Evolutionary conservation across 2,888 invertebrate genomes (phyloP).

Genomic region (Drosophila kanekoi): DNA sequence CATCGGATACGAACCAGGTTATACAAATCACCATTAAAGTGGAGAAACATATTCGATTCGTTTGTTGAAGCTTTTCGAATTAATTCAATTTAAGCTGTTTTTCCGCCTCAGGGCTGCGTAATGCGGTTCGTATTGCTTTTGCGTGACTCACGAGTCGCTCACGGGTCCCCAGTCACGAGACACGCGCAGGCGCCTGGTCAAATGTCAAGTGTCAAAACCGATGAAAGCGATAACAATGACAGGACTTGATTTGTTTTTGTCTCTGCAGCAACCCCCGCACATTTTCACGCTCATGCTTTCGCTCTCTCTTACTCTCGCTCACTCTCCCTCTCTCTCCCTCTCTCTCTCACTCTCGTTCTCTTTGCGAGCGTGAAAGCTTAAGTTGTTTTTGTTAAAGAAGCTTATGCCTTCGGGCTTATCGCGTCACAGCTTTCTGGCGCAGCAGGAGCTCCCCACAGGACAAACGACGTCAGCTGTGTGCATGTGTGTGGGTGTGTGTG

Average conservation of each 20-base stretch:
- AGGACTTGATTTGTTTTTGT: conserved; percentile 37
- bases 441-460: conserved; percentile 15
- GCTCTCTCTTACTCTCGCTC: background rate
- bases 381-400: conserved; percentile 26
- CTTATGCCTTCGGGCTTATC: conserved; percentile 18
- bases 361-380: conserved; percentile 2
- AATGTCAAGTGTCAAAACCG: conserved; percentile 72
- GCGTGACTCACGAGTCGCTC: background rate
- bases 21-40: too few species aligned
- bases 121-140: background rate
- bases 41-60: too few species aligned
- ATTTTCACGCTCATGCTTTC: background rate
- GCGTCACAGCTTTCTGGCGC: conserved; percentile 21
- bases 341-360: conserved; percentile 3
- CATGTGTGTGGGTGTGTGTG: conserved; percentile 23
- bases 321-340: background rate
- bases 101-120: conserved; percentile 25
- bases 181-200: conserved; percentile 45
- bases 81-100: background rate
- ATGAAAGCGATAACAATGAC: conserved; percentile 39
- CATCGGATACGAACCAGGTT: too few species aligned
- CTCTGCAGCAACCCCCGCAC: conserved; percentile 30
- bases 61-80: background rate
- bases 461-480: conserved; percentile 51
- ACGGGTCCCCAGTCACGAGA: conserved; percentile 1